Conservation (phyloP, 2,113 vertebrate genomes). For the Clarias macrocephalus region DNA sequence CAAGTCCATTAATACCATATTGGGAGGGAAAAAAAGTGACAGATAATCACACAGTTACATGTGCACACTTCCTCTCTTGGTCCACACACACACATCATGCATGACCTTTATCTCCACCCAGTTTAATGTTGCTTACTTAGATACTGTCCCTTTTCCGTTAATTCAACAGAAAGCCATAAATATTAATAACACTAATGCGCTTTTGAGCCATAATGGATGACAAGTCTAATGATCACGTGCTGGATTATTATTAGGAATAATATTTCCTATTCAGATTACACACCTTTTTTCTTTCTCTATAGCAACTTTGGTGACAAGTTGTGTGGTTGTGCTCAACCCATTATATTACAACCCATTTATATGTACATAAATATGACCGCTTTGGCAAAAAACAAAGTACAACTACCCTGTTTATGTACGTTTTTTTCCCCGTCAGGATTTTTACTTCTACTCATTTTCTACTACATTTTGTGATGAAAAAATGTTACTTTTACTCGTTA, state of each 20-base stretch:
- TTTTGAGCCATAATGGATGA: background rate
- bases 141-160: background rate
- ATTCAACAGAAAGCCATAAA: background rate
- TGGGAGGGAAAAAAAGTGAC: background rate
- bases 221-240: background rate
- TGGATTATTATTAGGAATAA: background rate
- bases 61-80: constrained; percentile 47
- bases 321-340: no score
- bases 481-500: no score
- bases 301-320: no score
- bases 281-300: background rate
- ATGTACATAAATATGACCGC: no score
- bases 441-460: no score
- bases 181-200: background rate
- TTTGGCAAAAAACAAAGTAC: no score
- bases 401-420: no score
- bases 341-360: no score
- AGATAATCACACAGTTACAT: constrained; percentile 17
- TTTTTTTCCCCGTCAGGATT: no score
- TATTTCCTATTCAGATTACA: background rate
- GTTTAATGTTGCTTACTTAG: constrained; percentile 10
- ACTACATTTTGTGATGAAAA: no score
- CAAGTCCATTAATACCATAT: background rate
- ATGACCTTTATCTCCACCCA: background rate
- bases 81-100: background rate